Evolutionary conservation across 2,888 invertebrate species (phyloP), one percentile per base, ranked within the genome.

Genomic region (Galerucella calmariensis): DNA sequence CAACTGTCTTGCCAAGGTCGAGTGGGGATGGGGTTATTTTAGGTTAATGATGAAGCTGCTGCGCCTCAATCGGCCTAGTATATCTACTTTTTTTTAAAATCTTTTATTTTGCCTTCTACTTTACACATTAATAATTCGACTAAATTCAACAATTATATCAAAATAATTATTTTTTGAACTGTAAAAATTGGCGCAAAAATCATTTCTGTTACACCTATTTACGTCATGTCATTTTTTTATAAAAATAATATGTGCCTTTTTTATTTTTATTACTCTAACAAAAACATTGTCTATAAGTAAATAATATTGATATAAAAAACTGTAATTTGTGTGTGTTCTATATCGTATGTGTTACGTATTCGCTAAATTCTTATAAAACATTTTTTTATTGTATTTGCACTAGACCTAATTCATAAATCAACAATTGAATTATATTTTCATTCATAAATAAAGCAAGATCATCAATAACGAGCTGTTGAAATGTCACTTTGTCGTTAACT

Each of bases 231-330:
- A 48, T 71, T 62, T 72, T 53, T 62, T 72, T 61, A 35, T 67
- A 67, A 67, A 67, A 24, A 67, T 35, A 67, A 68, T 62, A 63
- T 59, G 51, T 76, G 74, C 76, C 74, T 69, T 76, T 76, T 76
- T 75, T 51, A 71, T 72, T 51, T 72, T 6, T 69, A 72, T 41
- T 24, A 58, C 62, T 69, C 48, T 69, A 67, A 56, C 67, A 61
- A 72, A 35, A 67, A 72, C 20, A 35, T 41, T 63, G 69, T 62
- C 66, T 72, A 62, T 69, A 27, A 27, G 59, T 70, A 71, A 76
- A 73, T 65, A 71, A 70, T 73, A 69, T 53, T 61, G 65, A 69
- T 35, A 63, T 35, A 11, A 63, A 16, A 62, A 48, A 72, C 59
- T 69, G 51, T 69, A 69, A 58, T 35, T 44, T 58, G 35, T 72